phyloP scores from a whole-genome alignment of 2,797 vertebrate species.

The Coreius guichenoti region DNA sequence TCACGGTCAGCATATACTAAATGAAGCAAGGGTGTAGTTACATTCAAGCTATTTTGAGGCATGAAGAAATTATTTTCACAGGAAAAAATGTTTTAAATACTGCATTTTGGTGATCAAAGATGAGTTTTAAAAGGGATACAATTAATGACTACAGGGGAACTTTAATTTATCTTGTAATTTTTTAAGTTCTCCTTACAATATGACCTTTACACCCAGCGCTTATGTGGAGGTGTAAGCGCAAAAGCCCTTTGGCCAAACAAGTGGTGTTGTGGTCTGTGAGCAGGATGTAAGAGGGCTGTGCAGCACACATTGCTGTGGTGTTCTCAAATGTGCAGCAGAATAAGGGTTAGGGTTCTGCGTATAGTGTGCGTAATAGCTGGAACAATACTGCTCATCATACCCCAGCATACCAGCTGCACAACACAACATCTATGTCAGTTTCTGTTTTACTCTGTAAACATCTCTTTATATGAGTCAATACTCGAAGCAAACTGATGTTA shows the following conservation, averaged over 20 bases:
- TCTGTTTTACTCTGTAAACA: not conserved
- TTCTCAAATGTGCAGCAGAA: not conserved
- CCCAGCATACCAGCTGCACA: slow-evolving; percentile 1
- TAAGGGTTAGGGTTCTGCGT: not conserved
- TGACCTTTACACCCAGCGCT: not conserved
- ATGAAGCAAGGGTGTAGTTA: no score
- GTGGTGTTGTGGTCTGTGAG: not conserved
- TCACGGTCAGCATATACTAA: no score
- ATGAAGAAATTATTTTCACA: no score
- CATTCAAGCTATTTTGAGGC: no score
- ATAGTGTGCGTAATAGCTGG: not conserved
- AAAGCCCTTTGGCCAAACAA: slow-evolving; percentile 1
- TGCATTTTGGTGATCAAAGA: no score
- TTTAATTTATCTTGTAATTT: not conserved
- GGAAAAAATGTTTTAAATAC: no score
- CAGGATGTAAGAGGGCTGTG: slow-evolving; percentile 2
- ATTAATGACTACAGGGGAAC: not conserved
- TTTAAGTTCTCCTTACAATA: not conserved
- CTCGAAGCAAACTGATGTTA: not conserved
- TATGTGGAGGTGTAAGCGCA: not conserved
- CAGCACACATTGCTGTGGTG: not conserved
- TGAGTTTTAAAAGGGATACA: no score
- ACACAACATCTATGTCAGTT: not conserved
- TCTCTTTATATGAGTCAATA: not conserved
- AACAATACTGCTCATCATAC: not conserved